These are phyloP conservation scores for Globicephala melas DNA, from an alignment of 2,113 vertebrate species.

Conservation along the genomic window DNA sequence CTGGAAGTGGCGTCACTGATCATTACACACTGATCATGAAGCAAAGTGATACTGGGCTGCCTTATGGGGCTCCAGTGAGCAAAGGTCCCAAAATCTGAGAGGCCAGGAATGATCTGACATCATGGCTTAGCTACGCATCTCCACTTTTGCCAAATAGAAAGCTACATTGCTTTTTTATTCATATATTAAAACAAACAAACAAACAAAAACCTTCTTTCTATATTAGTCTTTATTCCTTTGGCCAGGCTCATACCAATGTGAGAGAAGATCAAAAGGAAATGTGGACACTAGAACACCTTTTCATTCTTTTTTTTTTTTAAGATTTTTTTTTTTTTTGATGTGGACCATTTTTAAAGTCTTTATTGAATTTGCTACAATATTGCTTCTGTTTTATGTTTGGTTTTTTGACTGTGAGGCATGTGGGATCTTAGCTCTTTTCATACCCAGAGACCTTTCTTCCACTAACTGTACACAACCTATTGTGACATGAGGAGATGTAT, in stretches of 20 bases:
- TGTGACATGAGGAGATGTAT: neutral
- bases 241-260: neutral
- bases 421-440: too few species aligned
- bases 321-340: too few species aligned
- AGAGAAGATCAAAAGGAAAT: neutral
- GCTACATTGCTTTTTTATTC: neutral
- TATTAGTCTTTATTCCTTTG: neutral
- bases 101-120: neutral
- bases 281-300: neutral
- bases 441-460: neutral
- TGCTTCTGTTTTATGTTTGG: too few species aligned
- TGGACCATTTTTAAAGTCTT: too few species aligned
- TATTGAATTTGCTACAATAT: too few species aligned
- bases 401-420: too few species aligned
- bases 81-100: neutral
- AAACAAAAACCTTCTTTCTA: neutral
- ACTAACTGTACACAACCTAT: too few species aligned
- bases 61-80: neutral
- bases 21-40: neutral
- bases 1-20: neutral
- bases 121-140: neutral
- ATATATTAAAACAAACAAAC: neutral
- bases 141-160: neutral
- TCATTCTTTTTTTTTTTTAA: too few species aligned
- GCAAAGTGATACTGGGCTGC: neutral